Evolutionary conservation across 2,888 invertebrate genomes (phyloP), one percentile per base, ranked within the genome.

Genomic region (Conus canariensis): DNA sequence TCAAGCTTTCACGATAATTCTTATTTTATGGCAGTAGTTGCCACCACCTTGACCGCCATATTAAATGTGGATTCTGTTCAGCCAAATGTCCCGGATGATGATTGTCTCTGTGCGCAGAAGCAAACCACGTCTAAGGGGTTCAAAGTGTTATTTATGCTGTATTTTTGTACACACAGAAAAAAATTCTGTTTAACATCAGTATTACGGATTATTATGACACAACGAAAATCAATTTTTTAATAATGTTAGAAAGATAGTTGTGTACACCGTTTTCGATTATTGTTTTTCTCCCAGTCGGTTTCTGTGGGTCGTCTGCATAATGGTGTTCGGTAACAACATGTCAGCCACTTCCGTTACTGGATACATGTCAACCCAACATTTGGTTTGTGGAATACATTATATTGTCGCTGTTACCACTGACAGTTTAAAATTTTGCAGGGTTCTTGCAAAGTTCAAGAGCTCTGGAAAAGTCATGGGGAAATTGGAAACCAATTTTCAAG

Each of bases 11-110:
- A 92, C 91, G 93, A 93, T 90, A 90, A 45, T 90, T 91, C 91
- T 92, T 93, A 92, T 94, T 93, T 91, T 92, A 92, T 93, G 92
- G 92, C 93, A 93, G 94, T 93, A 94, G 93, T 94, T 94, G 93
- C 95, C 95, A 95, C 95, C 95, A 95, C 95, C 95, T 95, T 94
- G 95, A 94, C 95, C 95, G 95, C 95, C 95, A 95, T 95, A 95
- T 95, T 95, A 93, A 95, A 95, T 95, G 94, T 94, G 86, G 86
- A 60, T 64, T 86, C 86, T 86, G 45, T 67, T 30, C 64, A 67
- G 90, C 87, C 85, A 91, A 94, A 92, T 91, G 92, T 91, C 95
- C 95, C 95, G 95, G 95, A 95, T 95, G 95, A 94, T 87, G 92
- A 90, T 91, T 91, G 91, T 93, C 92, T 83, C 82, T 83, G 82